phyloP scores from a whole-genome alignment of 2,113 vertebrate species.

The Pangasianodon hypophthalmus region DNA sequence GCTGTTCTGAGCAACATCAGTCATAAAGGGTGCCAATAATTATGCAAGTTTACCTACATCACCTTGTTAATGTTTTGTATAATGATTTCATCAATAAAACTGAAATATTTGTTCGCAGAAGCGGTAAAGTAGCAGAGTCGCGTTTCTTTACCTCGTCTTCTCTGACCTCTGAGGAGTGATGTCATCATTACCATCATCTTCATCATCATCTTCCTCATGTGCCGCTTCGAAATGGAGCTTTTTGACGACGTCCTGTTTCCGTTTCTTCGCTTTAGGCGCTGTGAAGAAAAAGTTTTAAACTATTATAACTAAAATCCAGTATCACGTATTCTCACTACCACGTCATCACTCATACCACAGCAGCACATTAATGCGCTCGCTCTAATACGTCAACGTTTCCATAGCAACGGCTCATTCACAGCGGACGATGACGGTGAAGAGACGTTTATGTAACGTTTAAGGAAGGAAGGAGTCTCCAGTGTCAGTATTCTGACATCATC shows the following conservation, averaged over 20 bases:
- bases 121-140: neutral
- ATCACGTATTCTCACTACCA: no score
- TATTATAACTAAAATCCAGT: neutral
- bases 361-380: no score
- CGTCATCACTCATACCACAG: no score
- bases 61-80: neutral
- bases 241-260: constrained; percentile 82
- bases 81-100: no score
- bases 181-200: constrained; percentile 43
- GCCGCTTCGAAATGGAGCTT: constrained; percentile 74
- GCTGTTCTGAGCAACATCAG: neutral
- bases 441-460: neutral
- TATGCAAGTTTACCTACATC: neutral
- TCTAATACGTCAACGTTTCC: neutral
- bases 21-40: neutral
- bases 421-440: no score
- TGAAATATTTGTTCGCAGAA: neutral
- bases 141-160: constrained; percentile 17
- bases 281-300: neutral
- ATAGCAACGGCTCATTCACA: neutral
- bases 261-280: constrained; percentile 83
- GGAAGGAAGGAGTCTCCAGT: neutral
- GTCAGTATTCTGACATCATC: neutral
- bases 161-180: constrained; percentile 64
- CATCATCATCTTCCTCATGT: neutral